Percentiles rank a stretch among this genome's conserved stretches.
These are phyloP conservation scores for Terrapene triunguis DNA, from an alignment of 2,113 vertebrate species.

Conservation along the genomic window DNA sequence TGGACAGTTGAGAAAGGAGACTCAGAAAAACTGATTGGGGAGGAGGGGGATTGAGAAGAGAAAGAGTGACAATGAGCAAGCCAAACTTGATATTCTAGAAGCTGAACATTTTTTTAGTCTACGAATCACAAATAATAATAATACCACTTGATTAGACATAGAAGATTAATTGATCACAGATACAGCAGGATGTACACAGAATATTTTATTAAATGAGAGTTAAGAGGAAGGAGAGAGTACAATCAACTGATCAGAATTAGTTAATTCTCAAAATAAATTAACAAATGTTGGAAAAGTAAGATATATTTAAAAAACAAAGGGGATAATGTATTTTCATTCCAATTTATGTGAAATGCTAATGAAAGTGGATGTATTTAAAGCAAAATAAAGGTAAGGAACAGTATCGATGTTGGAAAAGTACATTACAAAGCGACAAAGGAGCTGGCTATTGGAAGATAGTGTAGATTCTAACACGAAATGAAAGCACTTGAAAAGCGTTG, in stretches of 20 bases:
- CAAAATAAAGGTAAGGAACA: slow-evolving; percentile 24
- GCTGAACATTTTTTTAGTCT: slow-evolving; percentile 2
- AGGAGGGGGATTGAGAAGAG: neutral
- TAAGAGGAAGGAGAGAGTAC: neutral
- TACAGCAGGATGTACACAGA: neutral
- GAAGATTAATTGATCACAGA: slow-evolving; percentile 41
- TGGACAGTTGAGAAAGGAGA: neutral
- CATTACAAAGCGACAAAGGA: slow-evolving; percentile 51
- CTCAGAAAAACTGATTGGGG: neutral
- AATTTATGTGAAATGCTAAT: slow-evolving; percentile 57
- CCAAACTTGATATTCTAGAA: neutral
- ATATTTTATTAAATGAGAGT: slow-evolving; percentile 50
- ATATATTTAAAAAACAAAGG: slow-evolving; percentile 50
- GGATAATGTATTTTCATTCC: slow-evolving; percentile 43
- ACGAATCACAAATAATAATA: slow-evolving; percentile 25
- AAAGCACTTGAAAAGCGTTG: slow-evolving; percentile 27
- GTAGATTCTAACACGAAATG: slow-evolving; percentile 23
- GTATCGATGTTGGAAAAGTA: neutral
- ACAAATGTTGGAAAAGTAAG: slow-evolving; percentile 40
- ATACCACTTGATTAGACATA: slow-evolving; percentile 20
- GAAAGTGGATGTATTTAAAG: slow-evolving; percentile 34
- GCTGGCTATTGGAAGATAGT: slow-evolving; percentile 29
- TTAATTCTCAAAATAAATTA: slow-evolving; percentile 52
- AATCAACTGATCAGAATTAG: slow-evolving; percentile 45
- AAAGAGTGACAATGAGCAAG: neutral